These are phyloP conservation scores for Mormyrops boulengeri DNA, from an alignment of 2,797 vertebrate genomes.

Conservation along the genomic window DNA sequence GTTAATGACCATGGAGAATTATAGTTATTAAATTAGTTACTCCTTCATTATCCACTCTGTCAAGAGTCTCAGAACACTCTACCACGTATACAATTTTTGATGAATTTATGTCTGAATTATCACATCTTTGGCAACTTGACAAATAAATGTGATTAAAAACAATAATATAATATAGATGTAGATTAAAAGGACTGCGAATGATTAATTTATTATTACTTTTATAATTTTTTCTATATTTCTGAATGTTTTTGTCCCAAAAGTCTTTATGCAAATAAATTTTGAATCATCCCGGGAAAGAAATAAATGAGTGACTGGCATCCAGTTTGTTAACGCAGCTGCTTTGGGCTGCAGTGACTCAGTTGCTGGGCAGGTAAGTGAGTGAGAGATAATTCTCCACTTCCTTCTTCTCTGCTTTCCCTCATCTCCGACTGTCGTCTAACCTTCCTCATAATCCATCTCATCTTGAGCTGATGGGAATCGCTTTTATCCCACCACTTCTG, in stretches of 20 bases:
- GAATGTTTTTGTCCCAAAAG: not conserved
- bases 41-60: too few relatives aligned
- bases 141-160: not conserved
- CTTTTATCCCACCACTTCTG: conserved; percentile 76
- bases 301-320: not conserved
- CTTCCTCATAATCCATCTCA: conserved; percentile 75
- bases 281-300: not conserved
- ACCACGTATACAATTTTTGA: too few relatives aligned
- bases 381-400: conserved; percentile 67
- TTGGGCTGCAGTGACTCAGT: conserved; percentile 34
- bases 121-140: not conserved
- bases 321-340: not conserved
- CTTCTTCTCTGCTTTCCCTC: conserved; percentile 46
- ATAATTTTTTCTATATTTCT: not conserved
- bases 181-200: not conserved
- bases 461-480: conserved; percentile 81
- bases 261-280: not conserved
- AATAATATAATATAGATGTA: not conserved
- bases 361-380: conserved; percentile 69
- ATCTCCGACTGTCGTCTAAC: conserved; percentile 72
- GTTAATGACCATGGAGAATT: not conserved
- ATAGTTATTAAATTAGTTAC: not conserved
- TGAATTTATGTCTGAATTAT: not conserved
- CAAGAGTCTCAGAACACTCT: too few relatives aligned
- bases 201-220: not conserved